A percentile compares a stretch with the other conserved stretches of the same genome.
phyloP scores from a whole-genome alignment of 2,888 invertebrate genomes.

The Pimpla rufipes region DNA sequence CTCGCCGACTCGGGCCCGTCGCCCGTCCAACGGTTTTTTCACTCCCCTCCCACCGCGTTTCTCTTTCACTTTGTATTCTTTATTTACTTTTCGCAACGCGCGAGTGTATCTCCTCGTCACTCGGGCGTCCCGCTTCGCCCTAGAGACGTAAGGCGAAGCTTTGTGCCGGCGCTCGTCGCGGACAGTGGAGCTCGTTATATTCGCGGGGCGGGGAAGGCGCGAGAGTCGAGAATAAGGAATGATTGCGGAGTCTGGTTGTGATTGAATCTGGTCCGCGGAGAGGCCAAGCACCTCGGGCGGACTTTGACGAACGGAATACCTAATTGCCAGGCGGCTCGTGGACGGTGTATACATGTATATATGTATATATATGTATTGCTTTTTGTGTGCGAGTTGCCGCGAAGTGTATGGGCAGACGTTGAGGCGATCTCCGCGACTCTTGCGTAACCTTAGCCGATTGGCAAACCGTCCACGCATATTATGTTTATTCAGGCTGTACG shows the following conservation, averaged over 20 bases:
- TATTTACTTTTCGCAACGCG: constrained; percentile 7
- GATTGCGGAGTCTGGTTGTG: constrained; percentile 49
- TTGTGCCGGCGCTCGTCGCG: neutral
- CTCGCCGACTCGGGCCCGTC: neutral
- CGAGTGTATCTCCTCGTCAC: neutral
- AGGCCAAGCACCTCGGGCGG: constrained; percentile 52
- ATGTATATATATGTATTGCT: neutral
- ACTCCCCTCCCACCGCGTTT: neutral
- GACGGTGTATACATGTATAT: neutral
- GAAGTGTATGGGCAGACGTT: neutral
- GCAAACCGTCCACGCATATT: constrained; percentile 32
- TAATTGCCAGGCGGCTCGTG: constrained; percentile 4
- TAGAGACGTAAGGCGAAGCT: neutral
- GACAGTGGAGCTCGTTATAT: constrained; percentile 13
- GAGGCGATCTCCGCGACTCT: constrained; percentile 13
- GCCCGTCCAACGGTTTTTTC: neutral
- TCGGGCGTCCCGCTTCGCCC: neutral
- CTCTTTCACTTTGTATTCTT: constrained; percentile 2
- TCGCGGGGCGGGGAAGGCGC: neutral
- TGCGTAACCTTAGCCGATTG: constrained; percentile 24
- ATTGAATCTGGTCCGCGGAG: constrained; percentile 48
- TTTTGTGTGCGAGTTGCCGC: no score
- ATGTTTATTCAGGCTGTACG: neutral
- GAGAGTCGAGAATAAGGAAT: constrained; percentile 35
- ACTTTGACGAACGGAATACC: constrained; percentile 54